Percentiles rank a stretch among this genome's conserved stretches.
These are phyloP conservation scores for Tillus elongatus DNA, from an alignment of 2,888 invertebrate species.

Conservation along the genomic window DNA sequence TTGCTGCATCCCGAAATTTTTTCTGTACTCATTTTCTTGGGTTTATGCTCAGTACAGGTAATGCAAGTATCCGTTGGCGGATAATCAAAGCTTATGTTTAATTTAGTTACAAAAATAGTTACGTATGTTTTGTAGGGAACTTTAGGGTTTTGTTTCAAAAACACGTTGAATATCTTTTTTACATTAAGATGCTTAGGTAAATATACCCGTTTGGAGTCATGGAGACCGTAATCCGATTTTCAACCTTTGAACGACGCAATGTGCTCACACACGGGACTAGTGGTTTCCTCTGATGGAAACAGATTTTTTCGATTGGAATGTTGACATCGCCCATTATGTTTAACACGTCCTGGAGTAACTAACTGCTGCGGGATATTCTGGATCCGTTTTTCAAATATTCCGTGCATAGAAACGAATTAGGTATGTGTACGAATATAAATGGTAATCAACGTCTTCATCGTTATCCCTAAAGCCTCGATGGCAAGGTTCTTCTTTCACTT, in stretches of 20 bases:
- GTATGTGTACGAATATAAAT: too few relatives aligned
- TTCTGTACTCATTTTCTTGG: too few relatives aligned
- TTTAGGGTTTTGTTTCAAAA: slow-evolving; percentile 9
- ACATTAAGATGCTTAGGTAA: slow-evolving; percentile 15
- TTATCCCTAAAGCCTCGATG: too few relatives aligned
- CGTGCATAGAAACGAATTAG: slow-evolving; percentile 17
- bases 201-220: slow-evolving; percentile 13
- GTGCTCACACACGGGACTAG: slow-evolving; percentile 12
- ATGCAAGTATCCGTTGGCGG: slow-evolving; percentile 15
- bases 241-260: slow-evolving; percentile 14
- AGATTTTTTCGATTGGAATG: slow-evolving; percentile 13
- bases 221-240: slow-evolving; percentile 16
- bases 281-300: slow-evolving; percentile 13
- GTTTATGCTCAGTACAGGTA: slow-evolving; percentile 11
- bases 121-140: slow-evolving; percentile 17
- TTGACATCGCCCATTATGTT: slow-evolving; percentile 12
- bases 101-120: slow-evolving; percentile 14
- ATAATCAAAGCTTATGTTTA: too few relatives aligned
- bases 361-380: slow-evolving; percentile 12
- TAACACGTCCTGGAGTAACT: slow-evolving; percentile 11
- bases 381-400: slow-evolving; percentile 11
- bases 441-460: too few relatives aligned
- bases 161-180: slow-evolving; percentile 16
- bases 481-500: too few relatives aligned
- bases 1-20: too few relatives aligned